Base-by-base conservation (phyloP, 2,113 vertebrate species). In the Castor canadensis region DNA sequence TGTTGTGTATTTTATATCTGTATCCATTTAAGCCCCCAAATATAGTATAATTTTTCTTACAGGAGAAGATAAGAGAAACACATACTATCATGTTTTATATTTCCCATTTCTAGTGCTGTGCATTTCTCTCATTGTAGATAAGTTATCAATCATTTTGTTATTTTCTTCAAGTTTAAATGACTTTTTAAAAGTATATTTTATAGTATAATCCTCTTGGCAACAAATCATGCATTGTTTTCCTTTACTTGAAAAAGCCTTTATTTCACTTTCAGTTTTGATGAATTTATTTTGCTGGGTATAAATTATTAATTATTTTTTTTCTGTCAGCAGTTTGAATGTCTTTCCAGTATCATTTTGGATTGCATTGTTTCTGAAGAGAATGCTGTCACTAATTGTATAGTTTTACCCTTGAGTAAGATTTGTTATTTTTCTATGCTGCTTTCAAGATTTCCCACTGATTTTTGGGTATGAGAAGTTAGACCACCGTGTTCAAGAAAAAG, bases 221-320 rank as follows among this genome's bases (percentile, higher is more conserved):
- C 80, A 89, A 56, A 82, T 89, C 82, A 43, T 75, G 85, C 80
- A 20, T 73, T 89, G 17, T 7, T 49, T 92, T 89, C 94, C 52
- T 81, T 89, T 91, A 84, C 81, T 81, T 96, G 40, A 11, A 76
- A 76, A 93, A 86, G 16, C 24, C 32, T 91, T 75, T 81, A 76
- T 94, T 94, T 96, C 58, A 69, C 58, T 35, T 94, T 93, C 47
- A 91, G 30, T 43, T 94, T 89, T 82, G 82, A 95, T 66, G 32
- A 91, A 93, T n/a, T n/a, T 87, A 19, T 75, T 95, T 92, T 94
- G 16, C 40, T 83, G 69, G 28, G 80, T 79, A 49, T 89, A 38
- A 45, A 89, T 62, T 80, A 24, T 24, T 26, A 56, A 16, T 38
- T 38, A 83, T 81, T 22, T n/a, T 24, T 73, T 22, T 52, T 16